These are phyloP conservation scores for Chionomys nivalis DNA, from an alignment of 2,113 vertebrate genomes.

Conservation along the genomic window DNA sequence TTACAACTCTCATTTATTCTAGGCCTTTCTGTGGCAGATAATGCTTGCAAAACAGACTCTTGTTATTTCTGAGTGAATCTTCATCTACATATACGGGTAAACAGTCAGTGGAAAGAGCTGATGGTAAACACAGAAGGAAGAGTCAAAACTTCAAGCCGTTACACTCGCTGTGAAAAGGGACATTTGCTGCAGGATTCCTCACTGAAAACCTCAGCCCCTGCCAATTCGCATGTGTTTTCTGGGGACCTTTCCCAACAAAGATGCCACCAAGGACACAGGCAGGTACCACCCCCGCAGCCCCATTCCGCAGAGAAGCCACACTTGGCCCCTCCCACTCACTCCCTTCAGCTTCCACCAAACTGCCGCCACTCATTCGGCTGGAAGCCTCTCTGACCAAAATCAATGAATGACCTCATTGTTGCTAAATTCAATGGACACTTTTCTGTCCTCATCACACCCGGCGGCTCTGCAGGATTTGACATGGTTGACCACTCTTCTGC, in stretches of 20 bases:
- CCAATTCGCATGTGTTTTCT: conserved; percentile 9
- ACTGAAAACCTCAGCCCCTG: conserved; percentile 49
- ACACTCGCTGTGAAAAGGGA: neutral
- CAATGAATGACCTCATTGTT: conserved; percentile 75
- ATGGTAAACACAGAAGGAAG: neutral
- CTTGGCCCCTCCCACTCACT: conserved; percentile 47
- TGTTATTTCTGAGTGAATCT: conserved; percentile 27
- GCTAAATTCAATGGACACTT: conserved; percentile 77
- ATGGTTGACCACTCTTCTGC: conserved; percentile 76
- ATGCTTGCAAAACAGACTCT: neutral
- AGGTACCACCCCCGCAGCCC: neutral
- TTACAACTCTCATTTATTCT: neutral
- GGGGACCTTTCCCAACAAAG: conserved; percentile 47
- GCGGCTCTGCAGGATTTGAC: conserved; percentile 76
- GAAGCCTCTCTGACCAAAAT: conserved; percentile 74
- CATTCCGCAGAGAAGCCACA: neutral
- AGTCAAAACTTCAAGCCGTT: neutral
- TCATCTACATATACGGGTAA: conserved; percentile 20
- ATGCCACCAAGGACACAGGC: conserved; percentile 5
- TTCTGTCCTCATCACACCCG: conserved; percentile 69
- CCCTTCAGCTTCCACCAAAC: conserved; percentile 40
- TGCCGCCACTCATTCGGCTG: conserved; percentile 39
- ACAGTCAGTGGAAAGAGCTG: neutral
- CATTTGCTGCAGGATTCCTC: conserved; percentile 50
- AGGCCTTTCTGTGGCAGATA: conserved; percentile 43